These are phyloP conservation scores for Dysidea cf. avara DNA, from an alignment of 37 sponge, comb jelly and placozoan genomes.

Conservation along the genomic window DNA sequence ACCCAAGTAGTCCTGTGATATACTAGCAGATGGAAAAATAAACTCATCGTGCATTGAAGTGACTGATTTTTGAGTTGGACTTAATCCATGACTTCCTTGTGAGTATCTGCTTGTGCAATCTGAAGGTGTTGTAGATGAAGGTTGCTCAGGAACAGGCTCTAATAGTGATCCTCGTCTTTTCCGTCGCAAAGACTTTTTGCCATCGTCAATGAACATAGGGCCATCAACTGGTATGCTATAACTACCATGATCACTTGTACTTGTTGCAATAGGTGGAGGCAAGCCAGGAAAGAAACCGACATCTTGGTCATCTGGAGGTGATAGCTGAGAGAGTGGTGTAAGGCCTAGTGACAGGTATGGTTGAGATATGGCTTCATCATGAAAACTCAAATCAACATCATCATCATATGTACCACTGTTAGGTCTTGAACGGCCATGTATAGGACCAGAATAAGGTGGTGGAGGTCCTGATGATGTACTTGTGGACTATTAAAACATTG, in stretches of 20 bases:
- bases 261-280: constrained; percentile 64
- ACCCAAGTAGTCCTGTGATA: too few species aligned
- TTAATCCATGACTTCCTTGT: too few species aligned
- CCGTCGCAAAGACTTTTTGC: too few species aligned
- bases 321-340: constrained; percentile 79
- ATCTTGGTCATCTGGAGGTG: constrained; percentile 41
- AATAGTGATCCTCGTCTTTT: too few species aligned
- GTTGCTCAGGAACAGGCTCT: too few species aligned
- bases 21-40: too few species aligned
- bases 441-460: too few species aligned
- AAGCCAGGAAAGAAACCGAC: constrained; percentile 70
- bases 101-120: too few species aligned
- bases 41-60: too few species aligned
- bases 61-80: too few species aligned
- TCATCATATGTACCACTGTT: constrained; percentile 16
- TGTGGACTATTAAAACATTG: neutral
- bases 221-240: constrained; percentile 28
- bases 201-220: neutral
- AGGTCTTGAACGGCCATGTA: neutral
- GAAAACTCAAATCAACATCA: constrained; percentile 47
- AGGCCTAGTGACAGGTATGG: constrained; percentile 83
- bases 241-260: neutral
- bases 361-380: constrained; percentile 40
- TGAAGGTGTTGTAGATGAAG: too few species aligned
- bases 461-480: neutral